Percentiles rank a stretch among this genome's conserved stretches.
Evolutionary conservation across 2,888 invertebrate genomes (phyloP).

Genomic region (Hirtodrosophila alboralis): DNA sequence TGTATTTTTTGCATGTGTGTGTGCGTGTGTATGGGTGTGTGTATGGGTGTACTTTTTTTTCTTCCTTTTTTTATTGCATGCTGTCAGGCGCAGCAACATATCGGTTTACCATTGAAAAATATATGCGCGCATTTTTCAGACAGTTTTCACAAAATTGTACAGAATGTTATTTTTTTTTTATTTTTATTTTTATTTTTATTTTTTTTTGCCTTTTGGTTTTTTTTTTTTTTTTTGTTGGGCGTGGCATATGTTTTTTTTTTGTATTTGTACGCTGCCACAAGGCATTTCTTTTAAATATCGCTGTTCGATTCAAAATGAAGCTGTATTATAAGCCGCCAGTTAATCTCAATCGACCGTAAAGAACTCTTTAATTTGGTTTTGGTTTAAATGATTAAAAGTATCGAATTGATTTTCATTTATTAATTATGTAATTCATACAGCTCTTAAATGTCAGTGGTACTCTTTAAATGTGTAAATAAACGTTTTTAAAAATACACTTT

Average conservation of each 20-base stretch:
- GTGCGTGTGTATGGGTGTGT: constrained; percentile 10
- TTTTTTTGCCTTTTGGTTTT: constrained; percentile 1
- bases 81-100: constrained; percentile 75
- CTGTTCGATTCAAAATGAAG: constrained; percentile 1
- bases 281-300: constrained; percentile 9
- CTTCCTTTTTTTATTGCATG: constrained; percentile 63
- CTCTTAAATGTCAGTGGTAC: no score
- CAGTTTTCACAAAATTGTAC: constrained; percentile 66
- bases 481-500: no score
- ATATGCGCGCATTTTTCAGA: constrained; percentile 67
- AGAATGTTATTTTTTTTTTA: constrained; percentile 44
- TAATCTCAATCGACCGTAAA: constrained; percentile 3
- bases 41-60: neutral
- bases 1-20: constrained; percentile 20
- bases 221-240: constrained; percentile 8
- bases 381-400: no score
- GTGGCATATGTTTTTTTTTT: constrained; percentile 6
- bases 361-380: no score
- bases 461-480: no score
- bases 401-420: no score
- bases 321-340: constrained; percentile 8
- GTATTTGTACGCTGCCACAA: neutral
- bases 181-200: constrained; percentile 1
- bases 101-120: constrained; percentile 74
- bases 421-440: no score